Base-by-base conservation (phyloP, 2,888 invertebrate genomes). In the Melanotus villosus region DNA sequence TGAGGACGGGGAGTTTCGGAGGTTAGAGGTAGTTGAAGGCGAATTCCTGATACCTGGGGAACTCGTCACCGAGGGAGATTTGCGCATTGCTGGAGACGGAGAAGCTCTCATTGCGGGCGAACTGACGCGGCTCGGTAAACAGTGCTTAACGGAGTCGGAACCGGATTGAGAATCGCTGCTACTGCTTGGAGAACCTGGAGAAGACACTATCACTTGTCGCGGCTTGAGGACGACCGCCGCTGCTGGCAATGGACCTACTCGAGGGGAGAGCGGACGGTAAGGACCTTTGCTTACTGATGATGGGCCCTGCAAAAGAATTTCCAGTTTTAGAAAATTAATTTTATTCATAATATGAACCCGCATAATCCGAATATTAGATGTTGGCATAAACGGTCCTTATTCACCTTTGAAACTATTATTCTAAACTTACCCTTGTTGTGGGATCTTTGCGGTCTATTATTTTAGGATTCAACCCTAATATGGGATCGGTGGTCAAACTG, bases 121-220 rank as follows among this genome's bases (percentile, higher is more conserved):
- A 77, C 81, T 81, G 59, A 84, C 84, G 70, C 85, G 83, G 79
- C 83, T 82, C 43, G 78, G 83, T 77, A 85, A 83, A 82, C 84
- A 85, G 84, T 91, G 90, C 82, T 91, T 92, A 83, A 91, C 90
- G 73, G 91, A 91, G 80, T 92, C 93, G 78, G 93, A 92, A 78
- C 93, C 93, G 80, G 92, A 92, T 83, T 92, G 92, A 78, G 92
- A 92, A 82, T 92, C 93, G 81, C 93, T 92, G 87, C 93, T 91
- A 88, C 90, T 93, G 90, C 93, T 93, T 90, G 93, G 93, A 84
- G 94, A 93, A 88, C 92, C 93, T 89, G 93, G 94, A 81, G 93
- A 92, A 82, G 91, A 89, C 78, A 89, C 88, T 87, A 89, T 88
- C 88, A 89, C 88, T 86, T 88, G 85, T 69, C 84, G 84, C 66